Base-by-base conservation (phyloP, 1,140 invertebrate genomes). In the Anoplophora glabripennis region DNA sequence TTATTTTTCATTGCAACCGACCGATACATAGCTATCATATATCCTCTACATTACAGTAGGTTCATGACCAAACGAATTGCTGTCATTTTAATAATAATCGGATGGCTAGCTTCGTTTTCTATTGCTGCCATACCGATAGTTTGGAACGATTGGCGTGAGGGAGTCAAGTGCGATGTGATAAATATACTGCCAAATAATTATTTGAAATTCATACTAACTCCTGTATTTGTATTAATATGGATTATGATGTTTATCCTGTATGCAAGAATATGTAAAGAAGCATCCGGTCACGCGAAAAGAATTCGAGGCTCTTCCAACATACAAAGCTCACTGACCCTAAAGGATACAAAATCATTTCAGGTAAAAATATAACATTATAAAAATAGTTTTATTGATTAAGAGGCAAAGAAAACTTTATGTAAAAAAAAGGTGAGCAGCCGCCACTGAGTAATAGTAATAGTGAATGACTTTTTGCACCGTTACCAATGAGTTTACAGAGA, bases 1-100 rank as follows among this genome's bases (percentile, higher is more conserved):
- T 81, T 94, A 38, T 87, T 89, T 52, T 84, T 88, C 12, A 93
- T 94, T 51, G 89, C 91, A 9, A 78, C 92, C 17, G 92, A 94
- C 75, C 83, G 92, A 42, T 92, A 90, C 70, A 79, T 89, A 59
- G 90, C 90, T 0, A 89, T 94, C 55, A 83, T 93, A 4, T 84
- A 92, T 75, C 90, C 91, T 1, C 78, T 94, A 56, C 83, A 87
- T 71, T 90, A 90, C 74, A 81, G 80, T 72, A 79, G 83, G 60
- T 83, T 83, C 65, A 85, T 87, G 80, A 87, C 84, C 0, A 82
- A 82, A 59, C 77, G 79, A 60, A 77, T 82, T 18, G 84, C 85
- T 3, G 68, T 79, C 38, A 65, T 79, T 36, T 78, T 88, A 33
- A 85, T 88, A 68, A 71, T 79, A 10, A 70, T 79, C 7, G 86